Evolutionary conservation across 1,140 invertebrate species (phyloP), one percentile per base, ranked within the genome.

Genomic region (Sitobion miscanthi): DNA sequence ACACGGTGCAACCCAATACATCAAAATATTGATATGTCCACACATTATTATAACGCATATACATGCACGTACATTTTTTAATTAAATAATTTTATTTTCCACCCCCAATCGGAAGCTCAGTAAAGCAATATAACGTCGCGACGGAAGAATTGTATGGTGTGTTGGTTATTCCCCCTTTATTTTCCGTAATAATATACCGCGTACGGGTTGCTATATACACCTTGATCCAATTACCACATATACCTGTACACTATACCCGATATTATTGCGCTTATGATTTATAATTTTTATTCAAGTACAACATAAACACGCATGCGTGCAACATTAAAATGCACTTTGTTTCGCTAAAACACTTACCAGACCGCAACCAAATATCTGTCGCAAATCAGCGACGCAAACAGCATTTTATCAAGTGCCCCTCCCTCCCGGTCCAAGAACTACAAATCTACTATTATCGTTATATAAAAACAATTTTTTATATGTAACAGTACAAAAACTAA

Each of bases 21-120:
- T 93, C 82, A 93, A 93, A 93, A 93, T 93, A 93, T 93, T 93
- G 91, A 85, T 83, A 83, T 38, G 54, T 62, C 35, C 52, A 49
- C 45, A 87, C 30, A 49, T 42, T 90, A 90, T 90, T 42, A 87
- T 87, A 62, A 42, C 21, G 1, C 17, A 14, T 57, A 42, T 87
- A 42, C 14, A 86, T 57, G 21, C 25, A 25, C 14, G n/a, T 89
- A 54, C 35, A 38, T 57, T 89, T 89, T 89, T 57, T 54, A 57
- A 89, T 89, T 89, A 89, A 52, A 89, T 89, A 23, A 38, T 35
- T 54, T 89, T 89, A 30, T 54, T 89, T 89, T 23, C 47, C 20
- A n/a, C 47, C 49, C 47, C 35, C 87, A 47, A 57, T 89, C 52
- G 88, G 52, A 89, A 89, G 88, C n/a, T 38, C 21, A 23, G 49